phyloP scores from a whole-genome alignment of 2,888 invertebrate genomes.

The Drosophila falleni region DNA sequence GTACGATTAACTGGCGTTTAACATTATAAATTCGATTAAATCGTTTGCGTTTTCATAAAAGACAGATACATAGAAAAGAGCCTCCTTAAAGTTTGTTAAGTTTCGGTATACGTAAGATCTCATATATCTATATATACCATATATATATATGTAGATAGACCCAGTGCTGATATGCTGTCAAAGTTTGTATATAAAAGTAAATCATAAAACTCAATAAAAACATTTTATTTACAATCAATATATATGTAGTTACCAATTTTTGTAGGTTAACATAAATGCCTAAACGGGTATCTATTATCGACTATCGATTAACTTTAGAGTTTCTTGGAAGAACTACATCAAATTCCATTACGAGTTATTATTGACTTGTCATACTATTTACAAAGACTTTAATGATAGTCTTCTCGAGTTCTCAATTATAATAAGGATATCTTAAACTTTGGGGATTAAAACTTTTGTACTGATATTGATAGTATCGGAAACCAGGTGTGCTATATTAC shows the following conservation, averaged over 20 bases:
- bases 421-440: conserved; percentile 34
- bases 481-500: conserved; percentile 78
- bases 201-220: conserved; percentile 38
- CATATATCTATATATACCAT: background rate
- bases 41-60: conserved; percentile 57
- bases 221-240: conserved; percentile 56
- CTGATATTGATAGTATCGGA: conserved; percentile 78
- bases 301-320: conserved; percentile 50
- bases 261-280: conserved; percentile 43
- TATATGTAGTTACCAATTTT: conserved; percentile 27
- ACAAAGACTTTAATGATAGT: conserved; percentile 29
- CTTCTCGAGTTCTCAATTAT: conserved; percentile 26
- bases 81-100: conserved; percentile 12
- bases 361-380: conserved; percentile 58
- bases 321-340: conserved; percentile 72
- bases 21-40: conserved; percentile 84
- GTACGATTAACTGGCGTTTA: conserved; percentile 72
- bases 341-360: conserved; percentile 46
- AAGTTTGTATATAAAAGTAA: conserved; percentile 35
- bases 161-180: conserved; percentile 68
- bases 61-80: conserved; percentile 43
- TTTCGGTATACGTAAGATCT: conserved; percentile 59
- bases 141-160: conserved; percentile 11
- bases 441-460: conserved; percentile 57
- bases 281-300: conserved; percentile 33